These are phyloP conservation scores for Embiotoca jacksoni DNA, from an alignment of 2,113 vertebrate species.

Conservation along the genomic window DNA sequence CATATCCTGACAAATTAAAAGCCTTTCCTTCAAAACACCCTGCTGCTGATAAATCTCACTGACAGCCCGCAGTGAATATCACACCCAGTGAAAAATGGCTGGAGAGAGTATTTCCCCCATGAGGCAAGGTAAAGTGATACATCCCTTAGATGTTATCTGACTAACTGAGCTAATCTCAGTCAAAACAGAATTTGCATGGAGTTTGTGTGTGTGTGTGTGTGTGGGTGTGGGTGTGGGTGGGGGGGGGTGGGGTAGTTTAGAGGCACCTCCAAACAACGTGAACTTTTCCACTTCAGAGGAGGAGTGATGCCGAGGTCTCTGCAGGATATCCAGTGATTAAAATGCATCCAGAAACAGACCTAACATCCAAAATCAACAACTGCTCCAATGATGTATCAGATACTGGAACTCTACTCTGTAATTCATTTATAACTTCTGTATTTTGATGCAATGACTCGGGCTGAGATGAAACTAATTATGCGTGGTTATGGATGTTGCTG, in stretches of 20 bases:
- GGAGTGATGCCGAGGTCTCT: slow-evolving; percentile 12
- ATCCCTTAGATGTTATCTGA: slow-evolving; percentile 51
- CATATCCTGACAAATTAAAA: slow-evolving; percentile 12
- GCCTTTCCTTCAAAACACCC: background rate
- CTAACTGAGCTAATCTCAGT: slow-evolving; percentile 19
- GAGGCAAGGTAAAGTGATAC: slow-evolving; percentile 45
- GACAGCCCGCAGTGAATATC: slow-evolving; percentile 17
- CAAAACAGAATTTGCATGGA: slow-evolving; percentile 34
- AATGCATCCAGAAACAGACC: slow-evolving; percentile 12
- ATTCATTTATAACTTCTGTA: slow-evolving; percentile 32
- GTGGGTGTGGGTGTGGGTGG: too few species aligned
- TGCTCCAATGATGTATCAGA: slow-evolving; percentile 3
- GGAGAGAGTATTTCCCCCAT: slow-evolving; percentile 16
- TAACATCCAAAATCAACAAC: slow-evolving; percentile 50
- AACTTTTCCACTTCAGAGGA: slow-evolving; percentile 43
- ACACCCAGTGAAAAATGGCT: slow-evolving; percentile 31
- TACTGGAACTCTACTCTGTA: background rate
- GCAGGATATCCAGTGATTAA: slow-evolving; percentile 7
- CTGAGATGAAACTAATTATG: slow-evolving; percentile 38
- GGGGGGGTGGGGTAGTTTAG: background rate
- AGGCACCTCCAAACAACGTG: slow-evolving; percentile 17
- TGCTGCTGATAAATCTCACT: slow-evolving; percentile 23
- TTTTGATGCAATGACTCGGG: slow-evolving; percentile 17
- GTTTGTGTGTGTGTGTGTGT: background rate
- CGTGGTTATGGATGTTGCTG: slow-evolving; percentile 20